phyloP scores from a whole-genome alignment of 2,888 invertebrate species.

The Nymphalis c-album region DNA sequence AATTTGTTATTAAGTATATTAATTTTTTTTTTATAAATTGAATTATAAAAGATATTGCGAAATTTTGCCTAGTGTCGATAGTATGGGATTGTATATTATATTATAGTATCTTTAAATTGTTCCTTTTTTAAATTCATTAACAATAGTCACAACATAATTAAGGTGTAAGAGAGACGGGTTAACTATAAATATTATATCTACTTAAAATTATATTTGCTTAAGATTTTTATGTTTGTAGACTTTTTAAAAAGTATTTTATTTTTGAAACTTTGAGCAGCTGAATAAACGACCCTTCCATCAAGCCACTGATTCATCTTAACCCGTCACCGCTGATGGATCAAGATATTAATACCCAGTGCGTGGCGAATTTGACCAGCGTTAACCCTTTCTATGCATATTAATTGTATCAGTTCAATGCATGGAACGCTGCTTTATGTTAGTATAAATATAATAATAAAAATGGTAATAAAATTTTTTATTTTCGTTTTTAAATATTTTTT shows the following conservation, averaged over 20 bases:
- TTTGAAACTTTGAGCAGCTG: conserved; percentile 50
- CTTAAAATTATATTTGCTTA: not conserved
- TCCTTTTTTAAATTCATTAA: no score
- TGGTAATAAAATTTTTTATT: no score
- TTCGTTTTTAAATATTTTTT: no score
- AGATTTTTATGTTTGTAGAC: not conserved
- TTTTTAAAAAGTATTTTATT: not conserved
- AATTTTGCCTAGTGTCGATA: no score
- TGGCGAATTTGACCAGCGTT: conserved; percentile 75
- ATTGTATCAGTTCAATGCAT: conserved; percentile 33
- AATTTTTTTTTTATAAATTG: no score
- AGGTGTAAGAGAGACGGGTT: no score
- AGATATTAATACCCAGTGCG: conserved; percentile 79
- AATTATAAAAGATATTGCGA: not conserved
- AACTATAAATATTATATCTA: no score
- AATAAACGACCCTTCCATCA: conserved; percentile 52
- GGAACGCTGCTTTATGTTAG: conserved; percentile 33
- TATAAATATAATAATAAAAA: not conserved
- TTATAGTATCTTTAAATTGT: no score
- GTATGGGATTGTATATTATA: no score
- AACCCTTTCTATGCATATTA: conserved; percentile 62
- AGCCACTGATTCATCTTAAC: conserved; percentile 75
- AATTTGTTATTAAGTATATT: not conserved
- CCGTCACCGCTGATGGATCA: conserved; percentile 79
- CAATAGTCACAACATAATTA: no score